A percentile compares a stretch with the other conserved stretches of the same genome.
These are phyloP conservation scores for Nezara viridula DNA, from an alignment of 2,888 invertebrate species.

Conservation along the genomic window DNA sequence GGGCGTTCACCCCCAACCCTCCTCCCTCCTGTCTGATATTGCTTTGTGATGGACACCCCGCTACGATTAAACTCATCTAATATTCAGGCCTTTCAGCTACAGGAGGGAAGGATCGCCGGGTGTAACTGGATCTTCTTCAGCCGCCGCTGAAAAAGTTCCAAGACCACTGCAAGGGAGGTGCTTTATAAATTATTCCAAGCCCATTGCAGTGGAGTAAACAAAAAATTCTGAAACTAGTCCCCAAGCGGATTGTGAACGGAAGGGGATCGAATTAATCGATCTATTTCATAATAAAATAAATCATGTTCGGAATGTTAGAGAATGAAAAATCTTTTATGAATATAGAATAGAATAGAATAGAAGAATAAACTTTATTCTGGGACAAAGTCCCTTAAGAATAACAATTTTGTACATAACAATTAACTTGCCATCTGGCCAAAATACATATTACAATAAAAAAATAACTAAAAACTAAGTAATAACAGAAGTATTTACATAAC, in stretches of 20 bases:
- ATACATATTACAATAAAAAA: too few relatives aligned
- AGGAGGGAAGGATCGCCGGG: background rate
- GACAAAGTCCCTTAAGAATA: too few relatives aligned
- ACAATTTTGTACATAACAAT: too few relatives aligned
- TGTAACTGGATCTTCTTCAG: slow-evolving; percentile 27
- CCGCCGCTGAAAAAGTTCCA: background rate
- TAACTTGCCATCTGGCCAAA: too few relatives aligned
- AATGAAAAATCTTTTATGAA: too few relatives aligned
- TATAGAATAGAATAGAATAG: too few relatives aligned
- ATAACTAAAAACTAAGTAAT: too few relatives aligned
- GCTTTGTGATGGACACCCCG: slow-evolving; percentile 32
- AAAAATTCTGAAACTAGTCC: background rate
- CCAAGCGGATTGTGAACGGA: background rate
- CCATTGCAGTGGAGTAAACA: background rate
- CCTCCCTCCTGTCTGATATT: background rate
- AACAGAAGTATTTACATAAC: too few relatives aligned
- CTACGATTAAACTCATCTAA: slow-evolving; percentile 28
- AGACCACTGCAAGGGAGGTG: background rate
- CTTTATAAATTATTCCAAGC: background rate
- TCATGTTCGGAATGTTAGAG: too few relatives aligned
- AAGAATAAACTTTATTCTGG: too few relatives aligned
- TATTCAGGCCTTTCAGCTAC: background rate
- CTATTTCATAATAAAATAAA: too few relatives aligned
- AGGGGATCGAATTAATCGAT: too few relatives aligned
- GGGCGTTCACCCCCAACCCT: background rate